Base-by-base conservation (phyloP, 2,888 invertebrate genomes). In the Hydrotaea diabolus region DNA sequence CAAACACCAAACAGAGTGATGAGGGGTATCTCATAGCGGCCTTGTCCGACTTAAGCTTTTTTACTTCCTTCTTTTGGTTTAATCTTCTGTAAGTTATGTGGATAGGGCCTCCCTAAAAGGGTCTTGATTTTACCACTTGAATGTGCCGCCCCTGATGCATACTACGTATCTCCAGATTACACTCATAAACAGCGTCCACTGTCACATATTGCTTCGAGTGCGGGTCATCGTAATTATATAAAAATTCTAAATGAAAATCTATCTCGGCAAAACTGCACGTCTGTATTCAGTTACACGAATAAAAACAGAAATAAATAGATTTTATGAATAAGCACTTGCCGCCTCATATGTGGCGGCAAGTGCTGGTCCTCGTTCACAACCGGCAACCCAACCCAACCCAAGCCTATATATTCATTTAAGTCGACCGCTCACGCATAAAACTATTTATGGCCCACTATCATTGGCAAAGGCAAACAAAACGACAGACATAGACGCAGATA, bases 211-310 rank as follows among this genome's bases (percentile, higher is more conserved):
- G 62, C 26, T 62, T n/a, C 1, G 9, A 46, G 21, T 69, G 69
- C 39, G 43, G 69, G 7, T 1, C 39, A 23, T 31, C 31, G 36
- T 23, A 69, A 23, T 43, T 77, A 77, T 80, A 53, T n/a, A 66
- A 53, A 66, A 59, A 76, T 66, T 43, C 71, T 46, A 73, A 79
- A 81, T 81, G 46, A 76, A 78, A 79, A 76, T 73, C 57, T 23
- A 75, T 39, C 78, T 69, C 59, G 53, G 75, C 31, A 31, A 76
- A n/a, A 64, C 76, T 84, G 75, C 75, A 23, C 71, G 72, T 53
- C 72, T 46, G 46, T 46, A 43, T 13, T 43, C 21, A 15, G 46
- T 69, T 19, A 39, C 39, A 23, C 26, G 62, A 62, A 31, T 7
- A 31, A 31, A 4, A 31, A 31, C 31, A 31, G 7, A 2, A 31